Percentiles rank a stretch among this genome's conserved stretches.
These are phyloP conservation scores for Diloba caeruleocephala DNA, from an alignment of 2,888 invertebrate genomes.

Conservation along the genomic window DNA sequence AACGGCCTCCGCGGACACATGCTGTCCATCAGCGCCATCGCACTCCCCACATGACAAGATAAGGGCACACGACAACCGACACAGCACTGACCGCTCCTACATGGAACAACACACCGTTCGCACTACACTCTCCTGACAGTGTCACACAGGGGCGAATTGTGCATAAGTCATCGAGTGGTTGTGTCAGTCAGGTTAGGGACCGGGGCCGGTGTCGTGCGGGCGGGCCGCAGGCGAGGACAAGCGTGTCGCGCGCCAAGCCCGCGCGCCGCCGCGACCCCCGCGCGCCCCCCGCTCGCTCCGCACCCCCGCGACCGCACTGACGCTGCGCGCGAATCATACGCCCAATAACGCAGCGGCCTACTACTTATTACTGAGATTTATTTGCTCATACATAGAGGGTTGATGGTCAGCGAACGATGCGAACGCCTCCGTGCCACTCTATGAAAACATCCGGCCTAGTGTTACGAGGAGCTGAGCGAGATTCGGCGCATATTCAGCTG, in stretches of 20 bases:
- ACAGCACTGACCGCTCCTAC: constrained; percentile 71
- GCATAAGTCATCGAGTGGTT: constrained; percentile 73
- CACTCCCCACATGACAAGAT: constrained; percentile 83
- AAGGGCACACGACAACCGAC: constrained; percentile 69
- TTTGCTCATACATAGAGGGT: constrained; percentile 80
- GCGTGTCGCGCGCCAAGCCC: constrained; percentile 68
- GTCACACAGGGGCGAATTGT: constrained; percentile 69
- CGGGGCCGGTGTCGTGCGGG: constrained; percentile 65
- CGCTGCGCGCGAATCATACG: constrained; percentile 88
- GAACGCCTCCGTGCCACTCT: constrained; percentile 50
- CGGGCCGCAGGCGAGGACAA: constrained; percentile 73
- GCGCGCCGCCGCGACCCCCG: constrained; percentile 62
- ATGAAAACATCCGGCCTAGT: constrained; percentile 48
- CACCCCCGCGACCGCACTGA: constrained; percentile 80
- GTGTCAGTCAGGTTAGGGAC: constrained; percentile 65
- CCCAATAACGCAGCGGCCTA: constrained; percentile 85
- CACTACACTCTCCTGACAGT: constrained; percentile 73
- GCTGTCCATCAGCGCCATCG: constrained; percentile 75
- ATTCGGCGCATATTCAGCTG: constrained; percentile 3
- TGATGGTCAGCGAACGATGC: constrained; percentile 72
- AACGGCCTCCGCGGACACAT: constrained; percentile 75
- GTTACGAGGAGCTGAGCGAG: constrained; percentile 15
- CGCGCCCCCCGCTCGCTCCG: constrained; percentile 57
- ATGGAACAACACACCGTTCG: constrained; percentile 70
- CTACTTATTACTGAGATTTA: constrained; percentile 86